Conservation (phyloP, 2,113 vertebrate genomes). For the Triplophysa dalaica region DNA sequence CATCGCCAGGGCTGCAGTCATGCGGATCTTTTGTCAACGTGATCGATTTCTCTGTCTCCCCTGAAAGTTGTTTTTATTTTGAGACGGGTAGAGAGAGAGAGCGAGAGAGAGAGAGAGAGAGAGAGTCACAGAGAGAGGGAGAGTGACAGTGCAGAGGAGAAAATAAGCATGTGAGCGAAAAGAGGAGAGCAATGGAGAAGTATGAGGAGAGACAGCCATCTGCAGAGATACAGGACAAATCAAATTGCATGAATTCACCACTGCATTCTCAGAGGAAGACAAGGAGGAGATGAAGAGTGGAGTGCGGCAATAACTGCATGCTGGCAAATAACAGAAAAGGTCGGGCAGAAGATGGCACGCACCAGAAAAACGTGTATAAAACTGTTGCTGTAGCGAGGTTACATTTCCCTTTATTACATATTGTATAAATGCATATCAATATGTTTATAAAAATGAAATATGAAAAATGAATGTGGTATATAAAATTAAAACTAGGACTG, state of each 20-base stretch:
- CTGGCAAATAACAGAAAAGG: conserved; percentile 29
- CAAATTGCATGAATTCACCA: conserved; percentile 44
- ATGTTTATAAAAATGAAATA: not conserved
- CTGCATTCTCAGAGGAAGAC: conserved; percentile 42
- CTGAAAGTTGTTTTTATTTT: conserved; percentile 54
- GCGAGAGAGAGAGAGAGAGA: conserved; percentile 15
- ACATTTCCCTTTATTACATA: not conserved
- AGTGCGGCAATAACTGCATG: not conserved
- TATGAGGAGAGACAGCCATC: conserved; percentile 52
- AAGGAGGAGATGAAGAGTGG: conserved; percentile 28
- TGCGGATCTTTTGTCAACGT: conserved; percentile 54
- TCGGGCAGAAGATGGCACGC: not conserved
- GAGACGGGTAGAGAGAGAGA: conserved; percentile 32
- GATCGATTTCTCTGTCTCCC: conserved; percentile 54
- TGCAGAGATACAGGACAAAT: conserved; percentile 45
- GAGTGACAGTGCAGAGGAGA: conserved; percentile 26
- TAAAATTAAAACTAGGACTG: not conserved
- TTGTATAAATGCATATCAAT: not conserved
- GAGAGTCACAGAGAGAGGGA: conserved; percentile 25
- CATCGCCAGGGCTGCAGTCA: conserved; percentile 39
- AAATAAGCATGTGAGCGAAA: conserved; percentile 33
- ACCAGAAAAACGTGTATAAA: not conserved
- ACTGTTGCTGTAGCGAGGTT: conserved; percentile 13
- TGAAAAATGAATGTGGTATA: not conserved
- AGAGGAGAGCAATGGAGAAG: conserved; percentile 32